A percentile compares a stretch with the other conserved stretches of the same genome.
phyloP scores from a whole-genome alignment of 2,113 vertebrate species.

The Reinhardtius hippoglossoides region DNA sequence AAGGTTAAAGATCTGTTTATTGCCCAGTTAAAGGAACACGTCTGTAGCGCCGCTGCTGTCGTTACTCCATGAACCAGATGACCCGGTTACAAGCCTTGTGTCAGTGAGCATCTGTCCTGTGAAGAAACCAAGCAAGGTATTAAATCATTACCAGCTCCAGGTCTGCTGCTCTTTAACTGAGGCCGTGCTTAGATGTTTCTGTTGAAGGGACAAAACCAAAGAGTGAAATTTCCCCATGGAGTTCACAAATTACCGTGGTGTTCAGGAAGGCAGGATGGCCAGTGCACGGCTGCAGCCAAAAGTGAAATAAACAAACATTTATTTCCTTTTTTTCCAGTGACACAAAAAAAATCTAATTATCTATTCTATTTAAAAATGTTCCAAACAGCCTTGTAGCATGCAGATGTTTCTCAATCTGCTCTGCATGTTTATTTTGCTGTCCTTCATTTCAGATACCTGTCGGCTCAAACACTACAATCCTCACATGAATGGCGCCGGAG shows the following conservation, averaged over 20 bases:
- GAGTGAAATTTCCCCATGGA: slow-evolving; percentile 48
- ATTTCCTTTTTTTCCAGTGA: neutral
- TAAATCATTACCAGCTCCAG: slow-evolving; percentile 20
- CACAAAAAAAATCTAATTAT: slow-evolving; percentile 15
- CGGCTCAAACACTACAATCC: slow-evolving; percentile 44
- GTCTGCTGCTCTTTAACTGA: slow-evolving; percentile 56
- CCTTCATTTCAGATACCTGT: slow-evolving; percentile 44
- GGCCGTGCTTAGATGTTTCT: slow-evolving; percentile 50
- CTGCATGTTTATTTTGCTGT: neutral
- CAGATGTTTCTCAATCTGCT: slow-evolving; percentile 33
- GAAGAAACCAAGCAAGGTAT: slow-evolving; percentile 44
- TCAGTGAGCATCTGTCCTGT: slow-evolving; percentile 39
- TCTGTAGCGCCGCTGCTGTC: slow-evolving; percentile 3
- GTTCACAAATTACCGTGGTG: slow-evolving; percentile 48
- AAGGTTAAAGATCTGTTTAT: neutral
- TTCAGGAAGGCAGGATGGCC: slow-evolving; percentile 33
- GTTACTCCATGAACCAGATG: slow-evolving; percentile 26
- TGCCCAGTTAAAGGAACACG: neutral
- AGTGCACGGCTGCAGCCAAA: slow-evolving; percentile 24
- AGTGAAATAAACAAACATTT: neutral
- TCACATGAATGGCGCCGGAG: neutral
- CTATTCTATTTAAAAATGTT: slow-evolving; percentile 28
- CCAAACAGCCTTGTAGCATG: slow-evolving; percentile 37
- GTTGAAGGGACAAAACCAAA: slow-evolving; percentile 46
- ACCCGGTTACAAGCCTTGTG: slow-evolving; percentile 30